phyloP scores from a whole-genome alignment of 2,797 vertebrate species.

The Tarsius wallacei region DNA sequence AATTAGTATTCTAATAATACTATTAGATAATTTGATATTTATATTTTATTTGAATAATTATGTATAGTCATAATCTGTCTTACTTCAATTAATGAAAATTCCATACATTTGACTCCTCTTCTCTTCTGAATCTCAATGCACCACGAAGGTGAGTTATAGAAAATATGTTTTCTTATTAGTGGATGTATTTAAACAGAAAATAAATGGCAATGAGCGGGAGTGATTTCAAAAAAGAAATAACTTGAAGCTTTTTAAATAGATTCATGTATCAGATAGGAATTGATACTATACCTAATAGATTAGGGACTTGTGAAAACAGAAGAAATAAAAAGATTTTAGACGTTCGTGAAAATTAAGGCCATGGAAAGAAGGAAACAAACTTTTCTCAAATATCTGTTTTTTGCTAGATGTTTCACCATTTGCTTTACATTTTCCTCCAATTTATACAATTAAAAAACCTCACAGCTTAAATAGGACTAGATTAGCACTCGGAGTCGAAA shows the following conservation, averaged over 20 bases:
- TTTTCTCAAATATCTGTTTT: not conserved
- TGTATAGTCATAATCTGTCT: not conserved
- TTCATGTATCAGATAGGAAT: not conserved
- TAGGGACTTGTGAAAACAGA: conserved; percentile 13
- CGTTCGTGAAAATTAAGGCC: not conserved
- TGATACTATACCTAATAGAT: not conserved
- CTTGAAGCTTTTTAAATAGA: not conserved
- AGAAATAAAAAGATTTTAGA: not conserved
- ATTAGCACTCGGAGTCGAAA: not conserved
- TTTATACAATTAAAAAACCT: not conserved
- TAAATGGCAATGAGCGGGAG: not conserved
- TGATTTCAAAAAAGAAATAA: conserved; percentile 23
- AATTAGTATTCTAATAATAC: conserved; percentile 12
- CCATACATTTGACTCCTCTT: not conserved
- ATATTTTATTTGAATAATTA: not conserved
- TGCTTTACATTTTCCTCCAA: not conserved
- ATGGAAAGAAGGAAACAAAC: not conserved
- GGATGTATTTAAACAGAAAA: conserved; percentile 24
- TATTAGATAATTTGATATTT: not conserved
- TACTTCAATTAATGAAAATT: conserved; percentile 39
- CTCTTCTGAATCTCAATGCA: not conserved
- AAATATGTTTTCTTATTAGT: not conserved
- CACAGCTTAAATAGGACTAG: not conserved
- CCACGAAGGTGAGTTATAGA: not conserved
- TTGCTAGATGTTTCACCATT: not conserved